Base-by-base conservation (phyloP, 2,113 vertebrate genomes). In the Pterocles burchelli region DNA sequence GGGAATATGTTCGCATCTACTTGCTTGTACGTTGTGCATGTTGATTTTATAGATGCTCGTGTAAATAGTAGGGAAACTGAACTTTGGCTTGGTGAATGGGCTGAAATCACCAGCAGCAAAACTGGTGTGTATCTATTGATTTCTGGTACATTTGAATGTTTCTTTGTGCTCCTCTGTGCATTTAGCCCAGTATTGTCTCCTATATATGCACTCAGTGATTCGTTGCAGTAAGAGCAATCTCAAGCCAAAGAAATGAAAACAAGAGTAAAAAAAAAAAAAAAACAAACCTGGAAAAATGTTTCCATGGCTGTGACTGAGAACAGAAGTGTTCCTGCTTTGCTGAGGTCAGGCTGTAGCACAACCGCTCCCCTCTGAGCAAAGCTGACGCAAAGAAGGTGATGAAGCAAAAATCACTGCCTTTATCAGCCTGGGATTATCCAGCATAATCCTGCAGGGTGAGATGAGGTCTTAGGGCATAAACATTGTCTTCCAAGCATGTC, bases 361-460 rank as follows among this genome's bases (percentile, higher is more conserved):
- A 57, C 18, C 8, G 2, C 41, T 76, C 19, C 26, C 33, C 28
- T 73, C 41, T 2, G 1, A 71, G 48, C 34, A 82, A 85, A 34
- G 57, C 88, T 70, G 67, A 79, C 85, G 66, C 36, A 54, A 88
- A 79, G 77, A 54, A 75, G 31, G 36, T 77, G 88, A 92, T 77
- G 72, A 93, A 92, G 72, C 90, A 93, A 88, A 92, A 94, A 82
- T 82, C 89, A 54, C 78, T 61, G 33, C 74, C 41, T 13, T 89
- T 92, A 82, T 76, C 70, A 66, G 70, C 38, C 36, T 34, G 49
- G 89, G 89, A 89, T 91, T 93, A 85, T 52, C 8, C 0, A 2
- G 19, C 41, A 18, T 70, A 93, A 92, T 73, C 52, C 75, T 66
- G 67, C 1, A 3, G 71, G 85, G 71, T 89, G 70, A 92, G 46